Evolutionary conservation across 1,140 invertebrate genomes (phyloP), one percentile per base, ranked within the genome.

Genomic region (Pseudobourletiella spinata): DNA sequence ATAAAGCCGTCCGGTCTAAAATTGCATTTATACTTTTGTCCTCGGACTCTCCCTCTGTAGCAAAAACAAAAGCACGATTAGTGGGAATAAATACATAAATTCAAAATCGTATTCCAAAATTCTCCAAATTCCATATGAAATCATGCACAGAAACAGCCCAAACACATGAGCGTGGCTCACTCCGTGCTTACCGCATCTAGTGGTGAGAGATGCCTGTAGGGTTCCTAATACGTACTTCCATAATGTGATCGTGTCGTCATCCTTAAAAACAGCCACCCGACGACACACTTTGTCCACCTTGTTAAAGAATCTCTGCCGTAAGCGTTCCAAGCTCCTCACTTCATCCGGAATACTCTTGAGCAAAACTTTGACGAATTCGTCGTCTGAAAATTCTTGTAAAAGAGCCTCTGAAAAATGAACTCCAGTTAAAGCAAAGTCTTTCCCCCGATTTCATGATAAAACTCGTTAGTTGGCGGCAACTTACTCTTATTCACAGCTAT

Each of bases 221-320:
- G 35, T 29, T 15, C 65, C 60, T 28, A 58, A 22, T 3, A 57
- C 2, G 39, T 64, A 64, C 35, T 63, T 64, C 51, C 58, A 59
- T 14, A 67, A 18, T 25, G 64, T 54, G n/a, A 66, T 24, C 2
- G 4, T 29, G 26, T 66, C 64, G 2, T 50, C 64, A 18, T 57
- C 28, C 43, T 59, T 57, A 25, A 66, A 62, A 3, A 62, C 30
- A 20, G 59, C 59, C 0, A 62, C 55, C 32, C 46, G 61, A 35
- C 64, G 42, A 32, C 63, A 68, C n/a, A 51, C 43, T n/a, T 30
- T 42, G n/a, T 68, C 67, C 2, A 68, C 22, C 3, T 52, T 54
- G 44, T 63, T 43, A 28, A 65, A 68, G 28, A 68, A 68, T 42
- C 67, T 15, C 24, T 46, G 2, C 20, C 58, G 26, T 4, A 68